Evolutionary conservation across 2,888 invertebrate genomes (phyloP).

Genomic region (Alcis repandata): DNA sequence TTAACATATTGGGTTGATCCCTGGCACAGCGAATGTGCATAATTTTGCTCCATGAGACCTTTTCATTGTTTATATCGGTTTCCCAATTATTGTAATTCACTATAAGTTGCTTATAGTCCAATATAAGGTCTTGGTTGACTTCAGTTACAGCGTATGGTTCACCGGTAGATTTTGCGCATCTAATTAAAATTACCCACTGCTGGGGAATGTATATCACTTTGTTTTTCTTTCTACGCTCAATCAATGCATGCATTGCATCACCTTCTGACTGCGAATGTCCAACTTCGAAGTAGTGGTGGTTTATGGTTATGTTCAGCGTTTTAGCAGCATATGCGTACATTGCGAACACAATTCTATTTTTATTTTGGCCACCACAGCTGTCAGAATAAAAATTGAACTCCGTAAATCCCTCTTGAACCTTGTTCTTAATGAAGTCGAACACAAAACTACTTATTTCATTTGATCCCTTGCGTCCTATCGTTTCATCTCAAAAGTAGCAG

Average conservation of each 20-base stretch:
- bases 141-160: constrained; percentile 22
- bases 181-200: constrained; percentile 24
- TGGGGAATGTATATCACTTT: constrained; percentile 1
- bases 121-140: constrained; percentile 34
- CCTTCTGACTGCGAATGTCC: constrained; percentile 40
- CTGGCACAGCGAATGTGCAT: constrained; percentile 34
- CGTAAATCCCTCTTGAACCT: constrained; percentile 16
- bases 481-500: constrained; percentile 21
- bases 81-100: constrained; percentile 35
- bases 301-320: constrained; percentile 25
- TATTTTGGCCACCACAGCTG: constrained; percentile 37
- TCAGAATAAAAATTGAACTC: constrained; percentile 39
- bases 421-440: constrained; percentile 21
- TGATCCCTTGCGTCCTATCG: constrained; percentile 24
- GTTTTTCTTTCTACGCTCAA: constrained; percentile 25
- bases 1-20: constrained; percentile 36
- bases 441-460: constrained; percentile 28
- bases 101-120: constrained; percentile 37
- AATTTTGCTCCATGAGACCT: constrained; percentile 36
- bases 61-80: constrained; percentile 25
- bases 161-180: constrained; percentile 30
- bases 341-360: constrained; percentile 31
- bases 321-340: constrained; percentile 32
- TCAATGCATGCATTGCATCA: constrained; percentile 34
- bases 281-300: constrained; percentile 38